Evolutionary conservation across 2,113 vertebrate genomes (phyloP), one percentile per base, ranked within the genome.

Genomic region (Malurus elegans): DNA sequence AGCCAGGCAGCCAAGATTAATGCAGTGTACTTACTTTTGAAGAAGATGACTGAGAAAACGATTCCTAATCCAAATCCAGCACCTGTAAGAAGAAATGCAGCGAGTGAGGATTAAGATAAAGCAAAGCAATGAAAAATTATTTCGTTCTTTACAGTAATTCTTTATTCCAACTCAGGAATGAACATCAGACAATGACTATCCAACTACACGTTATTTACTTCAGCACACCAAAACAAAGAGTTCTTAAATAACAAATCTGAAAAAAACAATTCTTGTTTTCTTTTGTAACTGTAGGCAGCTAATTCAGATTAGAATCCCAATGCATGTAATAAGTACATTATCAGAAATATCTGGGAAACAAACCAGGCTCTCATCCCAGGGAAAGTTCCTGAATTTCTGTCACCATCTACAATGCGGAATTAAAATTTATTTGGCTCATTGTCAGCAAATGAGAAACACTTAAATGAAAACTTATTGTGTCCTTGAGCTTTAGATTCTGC

Each of bases 51-150:
- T 31, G 99, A 99, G 95, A 99, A 98, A 94, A 99, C 95, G 53
- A 99, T 90, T 91, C 99, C 99, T 93, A 99, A 94, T 65, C 98
- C 98, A 14, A 99, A 98, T 88, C 99, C 99, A 65, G 98, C 98
- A 88, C 97, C 99, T 99, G 96, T 15, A 95, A 96, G 86, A 87
- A 58, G 45, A 93, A 95, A 88, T 32, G 69, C 92, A 96, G 95
- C 1, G 7, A 73, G 58, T 80, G 29, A 81, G 26, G 44, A 79
- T 26, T 32, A 26, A 38, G 38, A 38, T 3, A 79, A 70, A 4
- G 45, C n/a, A 48, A 25, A 74, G 25, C 7, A 53, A 89, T 31
- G 26, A 56, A 50, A 87, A 78, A 73, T 9, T 0, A 67, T 70
- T 79, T 40, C 5, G 5, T 61, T 91, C 36, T 75, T 79, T 19